Conservation (phyloP, 2,797 vertebrate species). For the Hozukius guyotensis region DNA sequence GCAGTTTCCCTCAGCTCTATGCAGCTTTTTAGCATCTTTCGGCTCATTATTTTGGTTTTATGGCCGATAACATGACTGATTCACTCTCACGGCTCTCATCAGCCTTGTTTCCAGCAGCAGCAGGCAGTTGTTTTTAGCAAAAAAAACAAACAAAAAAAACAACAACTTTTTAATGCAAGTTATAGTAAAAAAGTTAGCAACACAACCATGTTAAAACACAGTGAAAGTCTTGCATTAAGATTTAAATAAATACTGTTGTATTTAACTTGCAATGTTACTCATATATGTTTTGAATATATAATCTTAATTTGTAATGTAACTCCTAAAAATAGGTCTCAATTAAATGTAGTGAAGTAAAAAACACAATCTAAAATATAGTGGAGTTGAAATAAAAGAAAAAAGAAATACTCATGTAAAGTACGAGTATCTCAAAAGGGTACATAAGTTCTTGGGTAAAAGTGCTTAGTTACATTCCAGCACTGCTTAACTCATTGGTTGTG, state of each 20-base stretch:
- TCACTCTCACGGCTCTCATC: not conserved
- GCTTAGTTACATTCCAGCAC: constrained; percentile 20
- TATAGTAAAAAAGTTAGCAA: not conserved
- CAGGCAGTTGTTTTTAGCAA: not conserved
- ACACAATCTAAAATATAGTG: not conserved
- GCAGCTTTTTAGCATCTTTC: no score
- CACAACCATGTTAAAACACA: not conserved
- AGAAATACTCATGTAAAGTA: not conserved
- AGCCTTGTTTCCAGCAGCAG: not conserved
- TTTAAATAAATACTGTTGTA: not conserved
- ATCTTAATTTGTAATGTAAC: not conserved
- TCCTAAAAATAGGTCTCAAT: not conserved
- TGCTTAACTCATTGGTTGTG: constrained; percentile 8
- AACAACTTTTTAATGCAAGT: not conserved
- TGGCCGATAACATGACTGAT: not conserved
- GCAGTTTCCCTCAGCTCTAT: no score
- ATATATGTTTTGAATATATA: not conserved
- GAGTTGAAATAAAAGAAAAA: not conserved
- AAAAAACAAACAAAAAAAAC: no score
- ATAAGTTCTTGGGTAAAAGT: not conserved
- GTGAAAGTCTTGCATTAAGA: not conserved
- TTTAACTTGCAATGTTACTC: not conserved
- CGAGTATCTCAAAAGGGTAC: no score
- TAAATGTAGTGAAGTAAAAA: not conserved
- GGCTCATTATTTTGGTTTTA: no score